Evolutionary conservation across 2,797 vertebrate species (phyloP), one percentile per base, ranked within the genome.

Genomic region (Sebastiscus tertius): DNA sequence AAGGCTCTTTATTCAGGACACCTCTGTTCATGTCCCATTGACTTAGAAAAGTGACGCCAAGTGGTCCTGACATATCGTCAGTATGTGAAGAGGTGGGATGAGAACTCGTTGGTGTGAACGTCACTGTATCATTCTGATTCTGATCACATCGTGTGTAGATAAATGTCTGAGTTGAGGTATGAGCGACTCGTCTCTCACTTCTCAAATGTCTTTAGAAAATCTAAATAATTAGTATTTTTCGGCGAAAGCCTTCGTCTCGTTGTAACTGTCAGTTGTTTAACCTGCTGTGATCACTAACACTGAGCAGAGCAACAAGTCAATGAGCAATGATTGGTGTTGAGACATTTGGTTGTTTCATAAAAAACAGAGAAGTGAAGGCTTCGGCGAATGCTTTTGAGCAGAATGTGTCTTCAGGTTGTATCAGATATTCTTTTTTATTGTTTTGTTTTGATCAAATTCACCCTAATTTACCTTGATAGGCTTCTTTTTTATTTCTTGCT

Each of bases 241-340:
- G 26, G 54, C n/a, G n/a, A 24, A 70, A 63, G 52, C 46, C n/a
- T 20, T 65, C 31, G 18, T 62, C 61, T 66, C 18, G 4, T 71
- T 31, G 63, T 75, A 33, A 22, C 14, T 16, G 39, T 42, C 4
- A n/a, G 31, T 29, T 70, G 52, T 82, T 86, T 72, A 68, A 73
- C 64, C 60, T 20, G 20, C 70, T 70, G 20, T 13, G 16, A 62
- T 68, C 6, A 4, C 52, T 3, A 22, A 73, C 49, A n/a, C 13
- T 42, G 39, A 77, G 42, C 33, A 59, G 8, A 33, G 68, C 24
- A 70, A 54, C n/a, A 27, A 68, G 18, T 77, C 52, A 68, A 52
- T 52, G 20, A 61, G 36, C 49, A 16, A 1, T 18, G 9, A 77
- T 34, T 62, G 31, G 11, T 34, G 33, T 56, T 4, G 5, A 46